Percentiles rank a stretch among this genome's conserved stretches.
These are phyloP conservation scores for Odontocerum albicorne DNA, from an alignment of 2,888 invertebrate species.

Conservation along the genomic window DNA sequence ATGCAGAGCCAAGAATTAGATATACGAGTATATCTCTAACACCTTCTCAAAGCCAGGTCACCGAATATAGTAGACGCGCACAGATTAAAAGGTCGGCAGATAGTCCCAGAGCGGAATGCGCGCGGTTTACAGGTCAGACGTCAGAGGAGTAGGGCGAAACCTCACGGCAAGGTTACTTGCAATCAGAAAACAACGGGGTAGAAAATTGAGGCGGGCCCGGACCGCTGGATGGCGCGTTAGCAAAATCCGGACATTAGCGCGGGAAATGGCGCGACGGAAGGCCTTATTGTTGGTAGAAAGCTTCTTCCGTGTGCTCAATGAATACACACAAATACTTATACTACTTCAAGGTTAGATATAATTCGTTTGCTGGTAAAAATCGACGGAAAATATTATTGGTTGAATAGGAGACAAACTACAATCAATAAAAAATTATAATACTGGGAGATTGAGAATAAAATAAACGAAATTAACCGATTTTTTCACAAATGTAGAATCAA, in stretches of 20 bases:
- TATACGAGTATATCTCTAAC: too few species aligned
- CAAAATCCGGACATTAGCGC: conserved; percentile 32
- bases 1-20: too few species aligned
- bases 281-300: conserved; percentile 27
- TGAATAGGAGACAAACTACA: too few species aligned
- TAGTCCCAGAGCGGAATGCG: background rate
- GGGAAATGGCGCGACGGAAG: conserved; percentile 31
- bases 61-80: background rate
- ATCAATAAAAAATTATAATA: too few species aligned
- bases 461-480: too few species aligned
- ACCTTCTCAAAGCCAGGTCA: too few species aligned
- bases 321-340: background rate
- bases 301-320: too few species aligned
- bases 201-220: conserved; percentile 23
- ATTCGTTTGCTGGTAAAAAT: background rate
- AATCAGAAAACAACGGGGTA: conserved; percentile 31
- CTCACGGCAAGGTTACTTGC: too few species aligned
- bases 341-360: background rate
- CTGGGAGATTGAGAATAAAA: too few species aligned
- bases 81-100: background rate
- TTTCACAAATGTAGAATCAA: too few species aligned
- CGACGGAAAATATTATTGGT: background rate
- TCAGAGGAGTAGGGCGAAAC: too few species aligned
- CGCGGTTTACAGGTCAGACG: background rate
- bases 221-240: conserved; percentile 10